Percentiles rank a stretch among this genome's conserved stretches.
Evolutionary conservation across 2,888 invertebrate genomes (phyloP).

Genomic region (Oxyteleia sp.): DNA sequence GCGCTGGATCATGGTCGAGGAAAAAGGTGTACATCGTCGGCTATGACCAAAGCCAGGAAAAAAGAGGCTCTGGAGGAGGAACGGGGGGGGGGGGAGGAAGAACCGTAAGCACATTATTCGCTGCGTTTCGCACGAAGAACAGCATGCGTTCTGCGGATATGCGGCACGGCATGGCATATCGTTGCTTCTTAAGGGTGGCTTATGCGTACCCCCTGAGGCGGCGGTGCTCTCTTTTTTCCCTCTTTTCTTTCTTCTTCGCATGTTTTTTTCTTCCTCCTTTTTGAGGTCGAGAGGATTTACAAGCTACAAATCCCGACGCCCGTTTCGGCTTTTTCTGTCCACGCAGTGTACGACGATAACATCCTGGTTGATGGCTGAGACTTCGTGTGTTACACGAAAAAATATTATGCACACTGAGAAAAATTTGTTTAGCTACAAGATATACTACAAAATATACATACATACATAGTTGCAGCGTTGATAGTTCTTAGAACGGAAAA

Average conservation of each 20-base stretch:
- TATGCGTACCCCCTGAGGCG: slow-evolving; percentile 77
- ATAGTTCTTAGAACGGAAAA: no score
- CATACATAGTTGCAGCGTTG: no score
- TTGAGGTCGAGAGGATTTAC: slow-evolving; percentile 42
- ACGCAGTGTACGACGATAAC: not conserved
- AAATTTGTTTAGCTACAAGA: no score
- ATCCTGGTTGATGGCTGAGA: no score
- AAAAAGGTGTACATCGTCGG: slow-evolving; percentile 52
- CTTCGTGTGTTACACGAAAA: no score
- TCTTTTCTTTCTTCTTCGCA: not conserved
- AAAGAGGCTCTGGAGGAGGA: slow-evolving; percentile 78
- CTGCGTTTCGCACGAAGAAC: slow-evolving; percentile 80
- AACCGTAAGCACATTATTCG: slow-evolving; percentile 87
- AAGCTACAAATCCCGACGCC: slow-evolving; percentile 31
- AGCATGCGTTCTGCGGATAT: slow-evolving; percentile 74
- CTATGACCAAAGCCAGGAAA: slow-evolving; percentile 67
- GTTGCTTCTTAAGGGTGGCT: slow-evolving; percentile 84
- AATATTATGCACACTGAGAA: no score
- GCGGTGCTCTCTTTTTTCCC: slow-evolving; percentile 61
- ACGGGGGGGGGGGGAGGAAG: slow-evolving; percentile 84
- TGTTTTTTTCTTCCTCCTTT: slow-evolving; percentile 7
- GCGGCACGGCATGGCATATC: slow-evolving; percentile 81
- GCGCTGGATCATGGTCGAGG: slow-evolving; percentile 51
- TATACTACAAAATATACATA: no score
- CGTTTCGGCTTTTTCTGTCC: slow-evolving; percentile 29